Percentiles rank a stretch among this genome's conserved stretches.
These are phyloP conservation scores for Smutsia temminckii DNA, from an alignment of 2,797 vertebrate species.

Conservation along the genomic window DNA sequence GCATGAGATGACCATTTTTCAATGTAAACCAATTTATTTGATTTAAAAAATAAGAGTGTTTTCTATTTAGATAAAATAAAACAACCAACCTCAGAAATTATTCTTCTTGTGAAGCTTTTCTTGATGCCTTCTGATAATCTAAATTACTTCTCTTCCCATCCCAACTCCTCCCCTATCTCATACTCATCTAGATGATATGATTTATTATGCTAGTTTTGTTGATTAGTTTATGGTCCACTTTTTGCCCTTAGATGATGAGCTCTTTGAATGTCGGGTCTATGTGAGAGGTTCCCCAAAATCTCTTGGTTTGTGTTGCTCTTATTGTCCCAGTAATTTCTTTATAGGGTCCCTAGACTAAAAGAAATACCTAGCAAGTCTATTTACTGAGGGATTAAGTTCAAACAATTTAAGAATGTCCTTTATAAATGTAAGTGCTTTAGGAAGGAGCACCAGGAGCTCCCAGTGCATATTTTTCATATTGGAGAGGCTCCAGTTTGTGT, in stretches of 20 bases:
- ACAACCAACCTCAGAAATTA: not conserved
- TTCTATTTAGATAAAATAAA: not conserved
- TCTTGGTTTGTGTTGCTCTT: not conserved
- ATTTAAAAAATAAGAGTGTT: not conserved
- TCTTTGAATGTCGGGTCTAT: not conserved
- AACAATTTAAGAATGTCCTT: not conserved
- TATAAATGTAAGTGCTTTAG: not conserved
- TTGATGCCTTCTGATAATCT: not conserved
- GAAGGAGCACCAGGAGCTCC: not conserved
- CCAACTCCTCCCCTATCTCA: fast-evolving
- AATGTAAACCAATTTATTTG: not conserved
- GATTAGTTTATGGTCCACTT: not conserved
- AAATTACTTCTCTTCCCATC: not conserved
- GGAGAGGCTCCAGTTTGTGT: not conserved
- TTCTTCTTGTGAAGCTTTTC: not conserved
- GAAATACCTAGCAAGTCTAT: not conserved
- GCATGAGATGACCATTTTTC: not conserved
- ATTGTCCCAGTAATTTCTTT: not conserved
- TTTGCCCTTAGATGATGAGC: not conserved
- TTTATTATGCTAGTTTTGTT: not conserved
- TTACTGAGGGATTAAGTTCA: not conserved
- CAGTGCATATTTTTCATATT: not conserved
- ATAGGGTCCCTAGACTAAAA: not conserved
- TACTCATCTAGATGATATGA: not conserved
- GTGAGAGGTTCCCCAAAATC: not conserved